These are phyloP conservation scores for Xestoiulus laeticollis DNA, from an alignment of 2,888 invertebrate species.

Conservation along the genomic window DNA sequence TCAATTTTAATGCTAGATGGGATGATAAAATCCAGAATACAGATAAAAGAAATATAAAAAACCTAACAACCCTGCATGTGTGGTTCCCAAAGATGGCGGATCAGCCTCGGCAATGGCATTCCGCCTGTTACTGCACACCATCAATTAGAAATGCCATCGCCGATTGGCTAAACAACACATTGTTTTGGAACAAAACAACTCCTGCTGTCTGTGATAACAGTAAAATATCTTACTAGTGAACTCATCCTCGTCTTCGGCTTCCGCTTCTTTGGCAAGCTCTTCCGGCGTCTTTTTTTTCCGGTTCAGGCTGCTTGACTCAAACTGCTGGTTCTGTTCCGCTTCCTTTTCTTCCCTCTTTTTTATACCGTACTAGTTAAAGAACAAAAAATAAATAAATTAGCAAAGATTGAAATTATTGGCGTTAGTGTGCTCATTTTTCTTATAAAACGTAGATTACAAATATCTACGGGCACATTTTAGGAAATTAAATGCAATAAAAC, in stretches of 20 bases:
- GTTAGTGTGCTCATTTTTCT: no score
- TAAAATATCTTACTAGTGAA: constrained; percentile 78
- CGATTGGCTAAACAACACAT: not conserved
- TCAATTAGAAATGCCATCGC: no score
- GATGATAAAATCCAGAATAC: no score
- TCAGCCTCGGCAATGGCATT: no score
- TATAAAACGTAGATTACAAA: no score
- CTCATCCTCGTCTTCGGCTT: constrained; percentile 94
- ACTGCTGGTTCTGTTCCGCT: constrained; percentile 83
- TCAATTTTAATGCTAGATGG: no score
- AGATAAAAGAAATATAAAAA: no score
- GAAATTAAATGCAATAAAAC: no score
- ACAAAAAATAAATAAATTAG: not conserved
- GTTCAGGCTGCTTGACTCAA: constrained; percentile 78
- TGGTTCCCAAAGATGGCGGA: no score
- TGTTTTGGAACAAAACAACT: not conserved
- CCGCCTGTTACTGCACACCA: no score
- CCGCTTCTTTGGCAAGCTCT: constrained; percentile 95
- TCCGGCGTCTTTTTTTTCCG: constrained; percentile 99
- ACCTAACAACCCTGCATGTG: no score
- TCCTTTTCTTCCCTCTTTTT: constrained; percentile 96
- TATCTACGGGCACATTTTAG: no score
- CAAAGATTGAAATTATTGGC: not conserved
- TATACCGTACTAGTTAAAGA: constrained; percentile 85
- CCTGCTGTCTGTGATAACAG: not conserved